Evolutionary conservation across 2,888 invertebrate species (phyloP).

Genomic region (Eristalis pertinax): DNA sequence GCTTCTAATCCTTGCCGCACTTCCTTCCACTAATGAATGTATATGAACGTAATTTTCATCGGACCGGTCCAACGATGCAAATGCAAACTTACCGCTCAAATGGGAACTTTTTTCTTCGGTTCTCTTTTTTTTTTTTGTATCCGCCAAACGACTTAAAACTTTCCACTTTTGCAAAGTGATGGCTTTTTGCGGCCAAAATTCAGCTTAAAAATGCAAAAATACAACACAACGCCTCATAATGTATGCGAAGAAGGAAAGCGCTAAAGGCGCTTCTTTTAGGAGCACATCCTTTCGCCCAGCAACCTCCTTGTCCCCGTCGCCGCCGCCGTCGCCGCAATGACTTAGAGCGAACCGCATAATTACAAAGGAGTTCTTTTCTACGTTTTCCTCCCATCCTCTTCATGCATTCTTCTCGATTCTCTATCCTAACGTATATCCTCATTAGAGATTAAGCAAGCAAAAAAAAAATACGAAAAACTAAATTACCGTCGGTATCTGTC

Average conservation of each 20-base stretch:
- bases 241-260: conserved; percentile 59
- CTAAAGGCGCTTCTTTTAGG: conserved; percentile 42
- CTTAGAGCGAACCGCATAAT: conserved; percentile 66
- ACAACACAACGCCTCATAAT: conserved; percentile 65
- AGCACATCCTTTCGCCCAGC: conserved; percentile 19
- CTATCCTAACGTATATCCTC: conserved; percentile 55
- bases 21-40: conserved; percentile 55
- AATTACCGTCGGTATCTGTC: conserved; percentile 56
- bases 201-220: conserved; percentile 65
- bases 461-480: conserved; percentile 18
- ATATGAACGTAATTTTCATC: conserved; percentile 59
- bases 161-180: conserved; percentile 53
- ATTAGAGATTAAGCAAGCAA: conserved; percentile 55
- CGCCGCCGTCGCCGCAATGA: conserved; percentile 14
- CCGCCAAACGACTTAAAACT: conserved; percentile 61
- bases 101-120: conserved; percentile 20
- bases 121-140: neutral
- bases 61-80: conserved; percentile 43
- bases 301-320: conserved; percentile 2
- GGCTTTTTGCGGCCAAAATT: conserved; percentile 44
- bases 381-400: neutral
- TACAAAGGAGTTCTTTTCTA: conserved; percentile 42
- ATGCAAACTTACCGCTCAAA: conserved; percentile 47
- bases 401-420: conserved; percentile 15
- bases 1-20: conserved; percentile 48